These are phyloP conservation scores for Cancer borealis DNA, from an alignment of 2,888 invertebrate genomes.

Conservation along the genomic window DNA sequence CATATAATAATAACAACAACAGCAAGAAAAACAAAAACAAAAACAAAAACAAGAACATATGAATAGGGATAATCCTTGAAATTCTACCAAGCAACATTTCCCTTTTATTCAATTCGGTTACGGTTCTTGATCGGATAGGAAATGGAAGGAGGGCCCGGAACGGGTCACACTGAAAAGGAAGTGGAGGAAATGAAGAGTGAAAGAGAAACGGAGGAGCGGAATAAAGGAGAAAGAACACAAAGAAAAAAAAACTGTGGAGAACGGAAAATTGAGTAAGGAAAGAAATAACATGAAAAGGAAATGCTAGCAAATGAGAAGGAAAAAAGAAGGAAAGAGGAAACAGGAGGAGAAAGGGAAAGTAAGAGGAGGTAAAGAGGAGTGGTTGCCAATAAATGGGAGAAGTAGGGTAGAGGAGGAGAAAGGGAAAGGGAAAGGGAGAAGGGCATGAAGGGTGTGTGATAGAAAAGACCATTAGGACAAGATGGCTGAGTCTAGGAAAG, in stretches of 20 bases:
- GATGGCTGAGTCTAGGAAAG: neutral
- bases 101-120: too few species aligned
- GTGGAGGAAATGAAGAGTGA: neutral
- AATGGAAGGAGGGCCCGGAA: too few species aligned
- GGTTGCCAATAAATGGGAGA: neutral
- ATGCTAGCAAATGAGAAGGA: neutral
- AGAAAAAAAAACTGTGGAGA: neutral
- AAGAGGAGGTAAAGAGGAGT: neutral
- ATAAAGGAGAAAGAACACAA: neutral
- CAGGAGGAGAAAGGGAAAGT: neutral
- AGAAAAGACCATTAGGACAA: too few species aligned
- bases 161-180: too few species aligned
- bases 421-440: neutral
- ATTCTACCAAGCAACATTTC: too few species aligned
- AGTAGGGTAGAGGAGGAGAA: neutral
- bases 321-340: neutral
- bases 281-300: neutral
- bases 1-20: too few species aligned
- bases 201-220: neutral
- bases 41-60: neutral
- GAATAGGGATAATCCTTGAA: neutral
- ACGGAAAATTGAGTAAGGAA: neutral
- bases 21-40: too few species aligned
- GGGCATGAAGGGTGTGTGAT: neutral
- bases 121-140: too few species aligned